Percentiles rank a stretch among this genome's conserved stretches.
Evolutionary conservation across 2,113 vertebrate genomes (phyloP).

Genomic region (Takifugu bimaculatus): DNA sequence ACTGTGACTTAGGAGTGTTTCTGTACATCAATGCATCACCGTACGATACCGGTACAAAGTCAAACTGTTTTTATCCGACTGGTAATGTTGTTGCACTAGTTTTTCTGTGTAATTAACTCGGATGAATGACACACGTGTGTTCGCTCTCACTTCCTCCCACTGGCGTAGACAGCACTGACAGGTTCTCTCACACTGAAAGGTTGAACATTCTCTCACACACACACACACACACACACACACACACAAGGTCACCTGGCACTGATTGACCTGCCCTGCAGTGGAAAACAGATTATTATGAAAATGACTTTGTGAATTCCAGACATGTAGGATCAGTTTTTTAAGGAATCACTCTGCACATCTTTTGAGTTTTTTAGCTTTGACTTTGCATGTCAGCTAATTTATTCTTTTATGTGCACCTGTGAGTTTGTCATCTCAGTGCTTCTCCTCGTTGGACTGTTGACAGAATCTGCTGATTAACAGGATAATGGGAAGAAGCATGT

Average conservation of each 20-base stretch:
- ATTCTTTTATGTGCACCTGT: constrained; percentile 28
- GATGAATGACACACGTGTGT: constrained; percentile 1
- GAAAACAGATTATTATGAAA: constrained; percentile 54
- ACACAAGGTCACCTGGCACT: background rate
- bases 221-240: constrained; percentile 2
- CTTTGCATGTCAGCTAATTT: constrained; percentile 45
- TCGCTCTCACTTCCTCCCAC: background rate
- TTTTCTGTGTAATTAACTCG: constrained; percentile 38
- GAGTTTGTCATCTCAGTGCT: constrained; percentile 40
- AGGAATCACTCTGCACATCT: constrained; percentile 22
- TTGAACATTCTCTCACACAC: background rate
- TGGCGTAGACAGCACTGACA: constrained; percentile 6
- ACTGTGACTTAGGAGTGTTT: no score
- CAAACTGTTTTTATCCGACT: background rate
- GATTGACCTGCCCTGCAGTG: constrained; percentile 46
- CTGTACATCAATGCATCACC: no score
- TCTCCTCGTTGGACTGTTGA: constrained; percentile 42
- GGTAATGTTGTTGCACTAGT: constrained; percentile 38
- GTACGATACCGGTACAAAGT: background rate
- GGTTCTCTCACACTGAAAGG: constrained; percentile 15
- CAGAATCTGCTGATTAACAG: constrained; percentile 14
- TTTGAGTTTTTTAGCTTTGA: constrained; percentile 37
- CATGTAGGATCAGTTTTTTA: constrained; percentile 56
- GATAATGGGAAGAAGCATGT: background rate
- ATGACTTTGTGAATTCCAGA: constrained; percentile 62